Evolutionary conservation across 2,113 vertebrate genomes (phyloP), one percentile per base, ranked within the genome.

Genomic region (Calyptommatus sinebrachiatus): DNA sequence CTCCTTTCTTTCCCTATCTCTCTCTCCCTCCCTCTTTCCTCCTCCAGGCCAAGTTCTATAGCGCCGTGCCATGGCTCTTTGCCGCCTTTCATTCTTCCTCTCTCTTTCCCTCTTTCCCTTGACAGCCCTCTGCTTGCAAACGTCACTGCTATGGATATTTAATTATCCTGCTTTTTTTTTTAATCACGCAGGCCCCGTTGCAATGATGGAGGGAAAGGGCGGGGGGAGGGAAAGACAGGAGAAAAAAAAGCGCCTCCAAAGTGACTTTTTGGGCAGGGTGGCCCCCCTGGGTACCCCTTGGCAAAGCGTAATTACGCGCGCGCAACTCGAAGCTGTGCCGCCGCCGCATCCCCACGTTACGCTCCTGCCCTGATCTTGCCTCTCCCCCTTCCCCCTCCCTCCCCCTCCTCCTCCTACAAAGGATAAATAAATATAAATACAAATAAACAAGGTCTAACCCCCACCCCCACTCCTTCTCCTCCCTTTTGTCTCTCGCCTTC

Each of bases 101-200:
- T 90, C 16, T 14, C 48, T 50, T 6, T 50, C 9, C 14, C 14
- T 50, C 9, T 50, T 89, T 90, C 93, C 90, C 92, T 91, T 94
- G 95, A 94, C 94, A 95, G 94, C 94, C 35, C 93, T 75, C 89
- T 93, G 93, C 93, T 93, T 87, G 91, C 93, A 94, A 95, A 95
- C 96, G 95, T 96, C 96, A 95, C 93, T 88, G 95, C 93, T 94
- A 94, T 95, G 94, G 95, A 95, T 96, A 96, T 96, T 96, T 95
- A 95, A 97, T 97, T 96, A 95, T 95, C 91, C 94, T 92, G 89
- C 96, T 95, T 97, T 95, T 57, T 96, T 95, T 97, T 95, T 97
- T 95, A 94, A 96, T 97, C 95, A 94, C 93, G 86, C 93, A 95
- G 95, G 92, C 92, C 96, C 96, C 89, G 83, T 90, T 92, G 93